Base-by-base conservation (phyloP, 2,888 invertebrate species). In the Drosophila quasianomalipes region DNA sequence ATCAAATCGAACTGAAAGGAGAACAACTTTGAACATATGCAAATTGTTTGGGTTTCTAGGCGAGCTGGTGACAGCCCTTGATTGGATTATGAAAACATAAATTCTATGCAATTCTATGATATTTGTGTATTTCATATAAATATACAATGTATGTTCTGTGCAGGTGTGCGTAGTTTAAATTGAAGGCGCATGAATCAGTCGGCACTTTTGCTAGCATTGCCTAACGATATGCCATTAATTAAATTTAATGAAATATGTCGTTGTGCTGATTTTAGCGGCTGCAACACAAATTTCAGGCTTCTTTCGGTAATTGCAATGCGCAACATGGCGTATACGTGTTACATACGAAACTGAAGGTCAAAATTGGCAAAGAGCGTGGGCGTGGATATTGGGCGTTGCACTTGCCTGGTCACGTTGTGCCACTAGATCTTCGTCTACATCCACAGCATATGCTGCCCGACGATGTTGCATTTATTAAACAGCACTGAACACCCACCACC, bases 181-280 rank as follows among this genome's bases (percentile, higher is more conserved):
- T 54, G 39, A 62, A 49, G 74, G 64, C 26, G 33, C 44, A 74
- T 84, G 74, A 82, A 60, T 76, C 70, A 85, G 16, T 14, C 9
- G 37, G 30, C 28, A 41, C 12, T 60, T 41, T 39, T 75, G 70
- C 64, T 59, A 16, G 37, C 31, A 62, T 39, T 31, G 63, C 4
- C 60, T 69, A 81, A 78, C 78, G 76, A 72, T 70, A 53, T 70
- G 68, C 59, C 78, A 82, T 85, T 85, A 85, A 85, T 85, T 85
- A 85, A 78, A 89, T 75, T 87, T 87, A 87, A 85, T 89, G 85
- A 89, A 87, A 82, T 84, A 76, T 85, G 77, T 66, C 87, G 71
- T 51, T 66, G 85, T 65, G 85, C 78, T 85, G 85, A 89, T 86
- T 86, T 86, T 74, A 59, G 60, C 41, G 54, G 77, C 71, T 68